Conservation (phyloP, 2,797 vertebrate genomes). For the Falco peregrinus region DNA sequence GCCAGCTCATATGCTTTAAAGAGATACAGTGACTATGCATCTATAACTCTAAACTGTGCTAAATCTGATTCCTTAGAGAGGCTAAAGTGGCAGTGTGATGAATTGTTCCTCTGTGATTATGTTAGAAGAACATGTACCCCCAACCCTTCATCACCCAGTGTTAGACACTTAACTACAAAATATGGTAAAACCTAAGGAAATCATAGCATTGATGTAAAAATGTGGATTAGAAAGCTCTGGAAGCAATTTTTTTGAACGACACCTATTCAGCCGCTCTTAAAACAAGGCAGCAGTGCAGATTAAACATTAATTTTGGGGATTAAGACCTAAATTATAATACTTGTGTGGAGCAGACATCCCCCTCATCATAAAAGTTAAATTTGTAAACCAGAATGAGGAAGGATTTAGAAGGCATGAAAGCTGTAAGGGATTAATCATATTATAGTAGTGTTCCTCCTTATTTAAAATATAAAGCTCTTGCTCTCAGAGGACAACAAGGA, state of each 20-base stretch:
- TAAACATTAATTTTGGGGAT: conserved; percentile 58
- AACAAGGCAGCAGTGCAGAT: conserved; percentile 26
- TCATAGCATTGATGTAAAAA: conserved; percentile 24
- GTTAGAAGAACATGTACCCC: conserved; percentile 15
- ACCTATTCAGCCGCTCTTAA: conserved; percentile 32
- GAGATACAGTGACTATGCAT: conserved; percentile 23
- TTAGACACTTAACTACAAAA: conserved; percentile 43
- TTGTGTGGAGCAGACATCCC: not conserved
- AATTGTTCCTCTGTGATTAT: conserved; percentile 65
- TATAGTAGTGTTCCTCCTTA: conserved; percentile 23
- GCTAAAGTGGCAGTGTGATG: conserved; percentile 2
- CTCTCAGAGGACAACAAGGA: not conserved
- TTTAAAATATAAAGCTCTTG: conserved; percentile 25
- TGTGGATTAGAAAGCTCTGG: conserved; percentile 13
- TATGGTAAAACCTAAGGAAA: conserved; percentile 33
- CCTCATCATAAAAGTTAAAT: not conserved
- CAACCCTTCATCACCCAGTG: conserved; percentile 32
- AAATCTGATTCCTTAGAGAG: conserved; percentile 44
- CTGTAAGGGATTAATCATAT: conserved; percentile 33
- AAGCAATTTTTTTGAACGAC: conserved; percentile 30
- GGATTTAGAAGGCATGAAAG: conserved; percentile 52
- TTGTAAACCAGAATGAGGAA: conserved; percentile 12
- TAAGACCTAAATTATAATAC: conserved; percentile 47
- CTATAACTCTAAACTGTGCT: conserved; percentile 45
- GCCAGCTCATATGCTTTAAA: not conserved